A percentile compares a stretch with the other conserved stretches of the same genome.
These are phyloP conservation scores for Iguana delicatissima DNA, from an alignment of 2,797 vertebrate species.

Conservation along the genomic window DNA sequence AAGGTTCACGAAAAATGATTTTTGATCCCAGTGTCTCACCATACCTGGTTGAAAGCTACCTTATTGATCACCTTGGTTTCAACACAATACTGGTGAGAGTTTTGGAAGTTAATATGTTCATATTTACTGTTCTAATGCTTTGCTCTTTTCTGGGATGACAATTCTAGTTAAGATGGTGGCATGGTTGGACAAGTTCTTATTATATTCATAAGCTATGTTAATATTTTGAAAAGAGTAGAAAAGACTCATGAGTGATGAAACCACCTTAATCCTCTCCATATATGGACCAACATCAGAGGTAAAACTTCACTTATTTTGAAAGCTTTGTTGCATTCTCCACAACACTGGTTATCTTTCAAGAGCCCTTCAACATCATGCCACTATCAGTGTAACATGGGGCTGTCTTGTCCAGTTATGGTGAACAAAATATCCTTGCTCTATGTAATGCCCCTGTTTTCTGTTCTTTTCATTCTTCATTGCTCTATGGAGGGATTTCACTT, in stretches of 20 bases:
- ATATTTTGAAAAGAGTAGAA: background rate
- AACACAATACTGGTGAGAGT: background rate
- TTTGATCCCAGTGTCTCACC: background rate
- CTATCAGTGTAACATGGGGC: background rate
- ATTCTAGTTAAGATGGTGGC: too few species aligned
- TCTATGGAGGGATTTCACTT: conserved; percentile 40
- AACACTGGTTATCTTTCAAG: background rate
- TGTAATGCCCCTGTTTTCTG: conserved; percentile 18
- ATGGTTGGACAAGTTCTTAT: too few species aligned
- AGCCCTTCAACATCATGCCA: background rate
- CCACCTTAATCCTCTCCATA: background rate
- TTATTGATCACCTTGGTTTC: background rate
- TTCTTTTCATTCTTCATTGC: conserved; percentile 38
- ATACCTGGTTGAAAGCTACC: background rate
- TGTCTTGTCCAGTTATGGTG: background rate
- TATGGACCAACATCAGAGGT: background rate
- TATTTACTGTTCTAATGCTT: background rate
- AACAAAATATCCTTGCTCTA: background rate
- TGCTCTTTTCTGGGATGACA: too few species aligned
- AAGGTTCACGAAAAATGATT: too few species aligned
- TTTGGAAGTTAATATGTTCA: background rate
- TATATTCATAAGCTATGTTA: background rate
- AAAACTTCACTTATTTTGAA: background rate
- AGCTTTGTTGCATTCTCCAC: background rate
- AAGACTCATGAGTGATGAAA: background rate